These are phyloP conservation scores for Hyperoplus lanceolatus DNA, from an alignment of 2,797 vertebrate genomes.

Conservation along the genomic window DNA sequence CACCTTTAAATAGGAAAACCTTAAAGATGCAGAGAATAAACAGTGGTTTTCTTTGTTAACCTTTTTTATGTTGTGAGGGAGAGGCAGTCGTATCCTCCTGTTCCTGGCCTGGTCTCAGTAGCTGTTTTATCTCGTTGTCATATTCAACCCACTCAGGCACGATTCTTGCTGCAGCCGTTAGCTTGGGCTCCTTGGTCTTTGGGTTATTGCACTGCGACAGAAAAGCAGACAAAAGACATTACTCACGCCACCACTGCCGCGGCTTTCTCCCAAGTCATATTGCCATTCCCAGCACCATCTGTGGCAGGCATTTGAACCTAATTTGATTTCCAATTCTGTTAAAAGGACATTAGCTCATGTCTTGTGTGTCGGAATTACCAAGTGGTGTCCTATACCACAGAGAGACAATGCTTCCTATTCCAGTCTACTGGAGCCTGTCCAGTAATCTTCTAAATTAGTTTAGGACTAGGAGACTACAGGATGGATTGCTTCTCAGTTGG, in stretches of 20 bases:
- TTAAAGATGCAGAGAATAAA: background rate
- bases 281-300: constrained; percentile 59
- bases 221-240: constrained; percentile 56
- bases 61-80: constrained; percentile 65
- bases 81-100: constrained; percentile 67
- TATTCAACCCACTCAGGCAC: constrained; percentile 95
- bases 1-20: background rate
- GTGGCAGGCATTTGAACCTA: constrained; percentile 63
- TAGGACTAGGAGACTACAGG: constrained; percentile 76
- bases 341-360: constrained; percentile 76
- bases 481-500: constrained; percentile 60
- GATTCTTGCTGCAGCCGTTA: constrained; percentile 92
- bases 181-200: constrained; percentile 98
- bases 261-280: constrained; percentile 54
- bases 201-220: constrained; percentile 95
- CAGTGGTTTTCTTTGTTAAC: constrained; percentile 33
- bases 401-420: constrained; percentile 69
- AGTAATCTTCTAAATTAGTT: constrained; percentile 77
- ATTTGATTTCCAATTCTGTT: constrained; percentile 82
- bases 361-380: constrained; percentile 73
- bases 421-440: constrained; percentile 63
- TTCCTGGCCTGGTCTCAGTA: constrained; percentile 84
- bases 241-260: constrained; percentile 39
- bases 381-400: constrained; percentile 69
- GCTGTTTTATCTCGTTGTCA: constrained; percentile 89